These are phyloP conservation scores for Pterobdella sp. DNA, from an alignment of 2,888 invertebrate genomes.

Conservation along the genomic window DNA sequence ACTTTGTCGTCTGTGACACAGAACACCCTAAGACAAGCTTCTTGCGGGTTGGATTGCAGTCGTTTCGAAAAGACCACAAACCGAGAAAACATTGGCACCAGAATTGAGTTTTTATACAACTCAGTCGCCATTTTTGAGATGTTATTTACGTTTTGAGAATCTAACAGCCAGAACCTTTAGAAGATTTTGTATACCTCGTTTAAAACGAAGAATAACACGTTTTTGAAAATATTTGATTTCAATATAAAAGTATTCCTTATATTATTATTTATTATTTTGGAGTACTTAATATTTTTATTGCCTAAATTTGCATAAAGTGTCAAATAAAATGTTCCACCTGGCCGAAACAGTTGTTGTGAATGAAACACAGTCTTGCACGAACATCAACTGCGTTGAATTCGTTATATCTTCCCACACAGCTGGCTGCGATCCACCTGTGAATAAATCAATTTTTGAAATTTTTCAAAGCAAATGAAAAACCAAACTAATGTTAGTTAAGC, in stretches of 20 bases:
- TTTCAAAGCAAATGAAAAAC: not conserved
- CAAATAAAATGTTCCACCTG: constrained; percentile 55
- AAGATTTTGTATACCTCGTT: too few relatives aligned
- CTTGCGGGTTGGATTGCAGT: constrained; percentile 51
- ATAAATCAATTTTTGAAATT: not conserved
- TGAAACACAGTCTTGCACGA: constrained; percentile 97
- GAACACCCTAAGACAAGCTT: constrained; percentile 70
- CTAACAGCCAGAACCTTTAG: constrained; percentile 87
- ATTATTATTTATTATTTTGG: too few relatives aligned
- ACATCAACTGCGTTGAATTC: constrained; percentile 92
- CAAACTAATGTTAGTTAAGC: too few relatives aligned
- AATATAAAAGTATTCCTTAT: too few relatives aligned
- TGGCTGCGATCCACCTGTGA: constrained; percentile 83
- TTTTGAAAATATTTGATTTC: too few relatives aligned
- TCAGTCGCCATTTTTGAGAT: constrained; percentile 98
- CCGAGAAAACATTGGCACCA: constrained; percentile 98
- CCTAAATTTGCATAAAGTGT: too few relatives aligned
- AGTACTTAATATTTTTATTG: too few relatives aligned
- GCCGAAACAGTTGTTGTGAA: constrained; percentile 99
- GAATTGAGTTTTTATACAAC: constrained; percentile 92
- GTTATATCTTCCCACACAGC: constrained; percentile 99
- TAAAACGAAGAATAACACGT: too few relatives aligned
- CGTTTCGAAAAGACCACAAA: constrained; percentile 98
- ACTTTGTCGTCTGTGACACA: constrained; percentile 99
- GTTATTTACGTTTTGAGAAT: constrained; percentile 86